Conservation (phyloP, 2,113 vertebrate genomes). For the Ginglymostoma cirratum region DNA sequence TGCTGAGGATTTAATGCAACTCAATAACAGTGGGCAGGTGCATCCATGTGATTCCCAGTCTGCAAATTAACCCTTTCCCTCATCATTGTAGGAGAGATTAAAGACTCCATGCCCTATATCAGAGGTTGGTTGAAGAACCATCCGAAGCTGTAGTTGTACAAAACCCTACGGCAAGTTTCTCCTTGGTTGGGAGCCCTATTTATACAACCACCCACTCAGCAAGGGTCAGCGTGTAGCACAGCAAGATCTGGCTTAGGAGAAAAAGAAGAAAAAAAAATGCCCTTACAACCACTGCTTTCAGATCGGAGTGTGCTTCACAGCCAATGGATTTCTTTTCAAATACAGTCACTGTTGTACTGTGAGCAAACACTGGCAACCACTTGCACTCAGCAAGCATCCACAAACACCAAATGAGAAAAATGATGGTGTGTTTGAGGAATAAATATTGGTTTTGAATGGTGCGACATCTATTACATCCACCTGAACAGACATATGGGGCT, state of each 20-base stretch:
- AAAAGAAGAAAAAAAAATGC: background rate
- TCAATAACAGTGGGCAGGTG: background rate
- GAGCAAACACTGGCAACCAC: background rate
- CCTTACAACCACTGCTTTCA: background rate
- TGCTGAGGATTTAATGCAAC: background rate
- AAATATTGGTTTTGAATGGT: background rate
- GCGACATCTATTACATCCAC: background rate
- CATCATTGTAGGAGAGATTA: background rate
- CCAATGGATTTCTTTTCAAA: background rate
- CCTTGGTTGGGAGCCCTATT: background rate
- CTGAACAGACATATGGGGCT: background rate
- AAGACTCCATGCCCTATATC: background rate
- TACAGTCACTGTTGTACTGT: background rate
- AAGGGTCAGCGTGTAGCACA: background rate
- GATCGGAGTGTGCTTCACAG: background rate
- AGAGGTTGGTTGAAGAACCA: too few relatives aligned
- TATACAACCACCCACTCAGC: background rate
- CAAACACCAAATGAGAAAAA: background rate
- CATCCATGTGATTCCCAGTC: background rate
- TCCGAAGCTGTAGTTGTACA: background rate
- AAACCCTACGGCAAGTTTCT: background rate
- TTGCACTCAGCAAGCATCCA: background rate
- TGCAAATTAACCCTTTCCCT: background rate
- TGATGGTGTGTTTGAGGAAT: background rate
- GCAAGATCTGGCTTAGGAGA: background rate